Percentiles rank a stretch among this genome's conserved stretches.
phyloP scores from a whole-genome alignment of 2,888 invertebrate genomes.

The Rhopalosiphum nymphaeae region DNA sequence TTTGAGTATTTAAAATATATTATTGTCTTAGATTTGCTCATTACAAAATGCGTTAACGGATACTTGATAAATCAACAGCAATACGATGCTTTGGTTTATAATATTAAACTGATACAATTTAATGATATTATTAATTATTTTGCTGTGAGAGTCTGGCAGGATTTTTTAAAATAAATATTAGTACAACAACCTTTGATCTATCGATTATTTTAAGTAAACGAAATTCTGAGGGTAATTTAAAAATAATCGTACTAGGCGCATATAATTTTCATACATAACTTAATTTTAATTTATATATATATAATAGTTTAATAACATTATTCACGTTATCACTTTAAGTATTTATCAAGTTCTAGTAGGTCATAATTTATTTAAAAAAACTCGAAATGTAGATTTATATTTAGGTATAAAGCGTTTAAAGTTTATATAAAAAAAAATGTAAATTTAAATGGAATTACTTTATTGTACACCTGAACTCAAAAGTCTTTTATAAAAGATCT shows the following conservation, averaged over 20 bases:
- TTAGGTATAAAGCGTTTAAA: constrained; percentile 15
- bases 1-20: background rate
- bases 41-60: background rate
- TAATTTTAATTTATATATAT: background rate
- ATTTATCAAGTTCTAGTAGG: background rate
- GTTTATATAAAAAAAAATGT: constrained; percentile 30
- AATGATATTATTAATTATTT: background rate
- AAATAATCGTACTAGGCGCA: background rate
- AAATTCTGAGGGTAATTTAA: background rate
- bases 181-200: background rate
- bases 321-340: background rate
- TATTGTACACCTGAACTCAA: background rate
- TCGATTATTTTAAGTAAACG: background rate
- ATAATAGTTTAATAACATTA: background rate
- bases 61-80: background rate
- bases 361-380: constrained; percentile 26
- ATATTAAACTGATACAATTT: background rate
- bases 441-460: constrained; percentile 6
- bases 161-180: background rate
- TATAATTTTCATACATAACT: background rate
- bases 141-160: background rate
- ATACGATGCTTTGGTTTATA: background rate
- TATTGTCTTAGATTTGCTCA: background rate
- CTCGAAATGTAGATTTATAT: background rate
- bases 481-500: constrained; percentile 17